phyloP scores from a whole-genome alignment of 2,113 vertebrate species.

The Labeo catla region DNA sequence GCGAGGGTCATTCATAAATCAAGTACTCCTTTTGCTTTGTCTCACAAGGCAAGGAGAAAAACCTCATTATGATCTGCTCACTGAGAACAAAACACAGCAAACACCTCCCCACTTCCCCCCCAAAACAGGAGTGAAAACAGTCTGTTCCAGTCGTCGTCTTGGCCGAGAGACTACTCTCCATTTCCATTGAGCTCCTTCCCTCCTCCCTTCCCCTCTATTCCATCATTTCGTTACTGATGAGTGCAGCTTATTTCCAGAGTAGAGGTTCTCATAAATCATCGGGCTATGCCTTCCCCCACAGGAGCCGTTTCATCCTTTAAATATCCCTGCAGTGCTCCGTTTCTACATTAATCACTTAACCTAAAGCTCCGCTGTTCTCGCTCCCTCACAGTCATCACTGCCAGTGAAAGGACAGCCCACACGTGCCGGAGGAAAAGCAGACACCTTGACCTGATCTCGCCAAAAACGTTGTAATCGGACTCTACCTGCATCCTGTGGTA shows the following conservation, averaged over 20 bases:
- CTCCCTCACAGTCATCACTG: slow-evolving; percentile 61
- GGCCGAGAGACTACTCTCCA: neutral
- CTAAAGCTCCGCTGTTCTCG: slow-evolving; percentile 58
- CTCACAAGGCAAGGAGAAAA: slow-evolving; percentile 77
- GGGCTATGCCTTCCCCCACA: slow-evolving; percentile 31
- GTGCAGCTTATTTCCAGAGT: slow-evolving; percentile 58
- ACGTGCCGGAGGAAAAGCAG: slow-evolving; percentile 33
- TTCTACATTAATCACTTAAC: slow-evolving; percentile 70
- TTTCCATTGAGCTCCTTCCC: neutral
- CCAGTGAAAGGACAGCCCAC: slow-evolving; percentile 25
- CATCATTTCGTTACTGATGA: slow-evolving; percentile 54
- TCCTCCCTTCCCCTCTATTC: slow-evolving; percentile 17
- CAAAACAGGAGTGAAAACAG: slow-evolving; percentile 14
- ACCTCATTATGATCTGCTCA: slow-evolving; percentile 77
- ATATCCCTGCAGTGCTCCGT: slow-evolving; percentile 55
- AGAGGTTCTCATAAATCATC: slow-evolving; percentile 64
- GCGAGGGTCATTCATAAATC: slow-evolving; percentile 73
- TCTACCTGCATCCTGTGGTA: neutral
- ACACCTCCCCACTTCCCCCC: neutral
- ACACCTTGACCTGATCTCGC: slow-evolving; percentile 35
- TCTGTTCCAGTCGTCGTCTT: neutral
- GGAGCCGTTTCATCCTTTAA: slow-evolving; percentile 60
- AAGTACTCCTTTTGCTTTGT: slow-evolving; percentile 71
- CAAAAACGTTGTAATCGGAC: neutral
- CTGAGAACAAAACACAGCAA: slow-evolving; percentile 68